These are phyloP conservation scores for Ctenochaetus hawaiiensis DNA, from an alignment of 2,797 vertebrate genomes.

Conservation along the genomic window DNA sequence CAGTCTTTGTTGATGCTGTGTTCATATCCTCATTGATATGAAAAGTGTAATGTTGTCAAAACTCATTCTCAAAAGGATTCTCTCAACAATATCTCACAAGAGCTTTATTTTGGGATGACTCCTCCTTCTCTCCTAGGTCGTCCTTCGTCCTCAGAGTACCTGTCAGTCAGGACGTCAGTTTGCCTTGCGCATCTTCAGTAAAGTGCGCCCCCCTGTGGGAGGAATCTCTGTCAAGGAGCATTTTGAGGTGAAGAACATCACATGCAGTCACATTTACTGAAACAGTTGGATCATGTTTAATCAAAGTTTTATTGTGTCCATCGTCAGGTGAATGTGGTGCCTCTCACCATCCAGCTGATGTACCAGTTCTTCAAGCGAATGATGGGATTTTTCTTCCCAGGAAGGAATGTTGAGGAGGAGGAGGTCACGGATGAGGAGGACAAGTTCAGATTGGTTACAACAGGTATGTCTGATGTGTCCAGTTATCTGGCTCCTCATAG, in stretches of 20 bases:
- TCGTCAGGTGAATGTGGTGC: conserved; percentile 95
- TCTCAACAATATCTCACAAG: background rate
- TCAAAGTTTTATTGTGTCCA: background rate
- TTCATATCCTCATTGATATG: conserved; percentile 24
- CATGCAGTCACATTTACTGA: background rate
- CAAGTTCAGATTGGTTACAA: conserved; percentile 97
- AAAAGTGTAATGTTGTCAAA: background rate
- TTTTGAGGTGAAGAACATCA: conserved; percentile 89
- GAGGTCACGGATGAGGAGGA: conserved; percentile 98
- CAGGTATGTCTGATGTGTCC: conserved; percentile 83
- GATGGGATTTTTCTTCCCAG: conserved; percentile 99
- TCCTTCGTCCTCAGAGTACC: conserved; percentile 94
- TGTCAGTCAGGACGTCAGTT: conserved; percentile 96
- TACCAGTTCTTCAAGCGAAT: conserved; percentile 99
- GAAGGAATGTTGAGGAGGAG: conserved; percentile 96
- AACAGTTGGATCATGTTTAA: background rate
- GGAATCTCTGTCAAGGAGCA: conserved; percentile 99
- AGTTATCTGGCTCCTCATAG: no score
- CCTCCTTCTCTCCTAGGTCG: conserved; percentile 86
- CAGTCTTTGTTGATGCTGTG: conserved; percentile 23
- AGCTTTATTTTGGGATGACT: background rate
- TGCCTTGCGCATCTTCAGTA: conserved; percentile 97
- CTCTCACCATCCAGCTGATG: conserved; percentile 98
- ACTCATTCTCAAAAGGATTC: background rate
- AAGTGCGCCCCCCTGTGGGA: conserved; percentile 97